A percentile compares a stretch with the other conserved stretches of the same genome.
These are phyloP conservation scores for Monochamus alternatus DNA, from an alignment of 2,888 invertebrate species.

Conservation along the genomic window DNA sequence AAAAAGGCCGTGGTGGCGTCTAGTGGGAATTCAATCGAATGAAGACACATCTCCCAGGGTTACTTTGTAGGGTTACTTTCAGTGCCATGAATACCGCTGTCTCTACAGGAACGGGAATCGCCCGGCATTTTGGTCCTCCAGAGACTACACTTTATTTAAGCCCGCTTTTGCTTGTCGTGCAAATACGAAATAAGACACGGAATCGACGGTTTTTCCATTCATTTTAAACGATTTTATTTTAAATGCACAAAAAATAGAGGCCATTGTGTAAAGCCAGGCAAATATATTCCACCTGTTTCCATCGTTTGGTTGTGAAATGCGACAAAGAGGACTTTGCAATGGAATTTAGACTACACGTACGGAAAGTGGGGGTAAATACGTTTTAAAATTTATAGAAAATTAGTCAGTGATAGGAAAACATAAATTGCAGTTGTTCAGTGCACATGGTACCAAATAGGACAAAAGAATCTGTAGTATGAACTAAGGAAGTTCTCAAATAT, in stretches of 20 bases:
- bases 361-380: neutral
- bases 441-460: no score
- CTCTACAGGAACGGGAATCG: conserved; percentile 51
- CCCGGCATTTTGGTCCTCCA: conserved; percentile 54
- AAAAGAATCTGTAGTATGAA: no score
- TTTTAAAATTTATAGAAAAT: no score
- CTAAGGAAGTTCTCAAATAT: no score
- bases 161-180: conserved; percentile 50
- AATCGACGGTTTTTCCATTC: conserved; percentile 39
- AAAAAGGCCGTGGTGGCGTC: conserved; percentile 55
- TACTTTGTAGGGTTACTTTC: conserved; percentile 60
- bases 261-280: neutral
- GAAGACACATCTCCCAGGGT: conserved; percentile 60
- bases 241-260: conserved; percentile 29
- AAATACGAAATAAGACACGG: conserved; percentile 40
- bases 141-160: conserved; percentile 60
- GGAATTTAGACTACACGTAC: neutral
- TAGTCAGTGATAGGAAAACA: no score
- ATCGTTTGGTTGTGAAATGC: neutral
- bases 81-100: conserved; percentile 61
- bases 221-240: conserved; percentile 40
- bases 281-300: conserved; percentile 7
- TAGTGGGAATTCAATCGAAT: conserved; percentile 61
- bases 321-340: neutral
- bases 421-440: no score